Percentiles rank a stretch among this genome's conserved stretches.
Conservation (phyloP, 2,888 invertebrate genomes). For the Pandemis cinnamomeana region DNA sequence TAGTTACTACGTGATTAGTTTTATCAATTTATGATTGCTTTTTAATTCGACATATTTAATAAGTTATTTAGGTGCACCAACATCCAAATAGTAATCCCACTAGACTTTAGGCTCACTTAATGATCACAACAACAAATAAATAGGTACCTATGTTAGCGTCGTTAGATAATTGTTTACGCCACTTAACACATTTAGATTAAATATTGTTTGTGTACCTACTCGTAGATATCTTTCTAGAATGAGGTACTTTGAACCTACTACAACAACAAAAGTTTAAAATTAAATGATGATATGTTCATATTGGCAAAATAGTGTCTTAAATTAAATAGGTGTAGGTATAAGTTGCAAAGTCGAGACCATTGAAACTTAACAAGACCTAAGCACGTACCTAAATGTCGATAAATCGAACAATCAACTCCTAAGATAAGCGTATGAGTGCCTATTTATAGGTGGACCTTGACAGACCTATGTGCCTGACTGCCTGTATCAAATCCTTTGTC, state of each 20-base stretch:
- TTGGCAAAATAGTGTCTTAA: too few species aligned
- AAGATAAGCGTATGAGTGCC: conserved; percentile 15
- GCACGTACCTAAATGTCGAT: conserved; percentile 8
- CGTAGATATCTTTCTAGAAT: neutral
- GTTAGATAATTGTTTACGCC: conserved; percentile 25
- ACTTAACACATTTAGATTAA: conserved; percentile 19
- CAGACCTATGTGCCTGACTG: neutral
- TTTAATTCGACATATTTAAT: neutral
- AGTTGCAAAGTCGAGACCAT: neutral
- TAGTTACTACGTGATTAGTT: neutral
- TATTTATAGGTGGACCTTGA: neutral
- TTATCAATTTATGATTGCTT: neutral
- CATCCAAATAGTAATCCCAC: neutral
- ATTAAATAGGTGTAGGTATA: neutral
- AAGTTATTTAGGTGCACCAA: neutral
- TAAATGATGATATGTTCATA: neutral
- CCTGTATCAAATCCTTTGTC: conserved; percentile 1
- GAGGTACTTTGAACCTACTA: neutral
- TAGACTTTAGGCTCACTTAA: neutral
- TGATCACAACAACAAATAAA: neutral
- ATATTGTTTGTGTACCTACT: conserved; percentile 16
- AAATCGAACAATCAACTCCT: conserved; percentile 20
- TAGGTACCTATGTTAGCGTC: neutral
- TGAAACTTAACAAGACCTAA: neutral
- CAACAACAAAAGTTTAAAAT: neutral